A percentile compares a stretch with the other conserved stretches of the same genome.
These are phyloP conservation scores for Lithosia quadra DNA, from an alignment of 2,888 invertebrate species.

Conservation along the genomic window DNA sequence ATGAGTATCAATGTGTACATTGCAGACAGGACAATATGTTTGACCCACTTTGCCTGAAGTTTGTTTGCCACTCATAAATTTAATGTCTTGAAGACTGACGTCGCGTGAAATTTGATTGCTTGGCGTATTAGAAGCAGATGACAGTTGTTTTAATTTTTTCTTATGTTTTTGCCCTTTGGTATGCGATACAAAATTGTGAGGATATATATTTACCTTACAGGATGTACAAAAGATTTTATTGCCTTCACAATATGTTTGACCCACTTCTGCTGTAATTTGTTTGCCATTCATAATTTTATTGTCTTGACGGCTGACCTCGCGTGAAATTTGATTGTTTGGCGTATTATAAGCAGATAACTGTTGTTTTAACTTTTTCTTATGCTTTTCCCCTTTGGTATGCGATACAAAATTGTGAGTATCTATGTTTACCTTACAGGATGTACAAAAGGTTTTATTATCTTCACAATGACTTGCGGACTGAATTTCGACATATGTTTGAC, in stretches of 20 bases:
- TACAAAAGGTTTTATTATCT: constrained; percentile 14
- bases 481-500: no score
- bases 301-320: not conserved
- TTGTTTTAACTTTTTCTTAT: constrained; percentile 4
- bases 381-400: constrained; percentile 16
- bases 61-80: no score
- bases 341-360: not conserved
- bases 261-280: no score
- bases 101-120: no score
- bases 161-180: constrained; percentile 9
- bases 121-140: not conserved
- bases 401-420: not conserved
- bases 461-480: no score
- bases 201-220: constrained; percentile 20
- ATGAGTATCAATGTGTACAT: not conserved
- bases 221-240: constrained; percentile 15
- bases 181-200: constrained; percentile 14
- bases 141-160: not conserved
- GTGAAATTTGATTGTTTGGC: no score
- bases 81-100: not conserved
- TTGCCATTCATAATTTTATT: no score
- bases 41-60: not conserved
- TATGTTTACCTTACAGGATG: constrained; percentile 19
- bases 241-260: no score
- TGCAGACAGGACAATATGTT: not conserved